Evolutionary conservation across 2,797 vertebrate species (phyloP), one percentile per base, ranked within the genome.

Genomic region (Poecilia gillii): DNA sequence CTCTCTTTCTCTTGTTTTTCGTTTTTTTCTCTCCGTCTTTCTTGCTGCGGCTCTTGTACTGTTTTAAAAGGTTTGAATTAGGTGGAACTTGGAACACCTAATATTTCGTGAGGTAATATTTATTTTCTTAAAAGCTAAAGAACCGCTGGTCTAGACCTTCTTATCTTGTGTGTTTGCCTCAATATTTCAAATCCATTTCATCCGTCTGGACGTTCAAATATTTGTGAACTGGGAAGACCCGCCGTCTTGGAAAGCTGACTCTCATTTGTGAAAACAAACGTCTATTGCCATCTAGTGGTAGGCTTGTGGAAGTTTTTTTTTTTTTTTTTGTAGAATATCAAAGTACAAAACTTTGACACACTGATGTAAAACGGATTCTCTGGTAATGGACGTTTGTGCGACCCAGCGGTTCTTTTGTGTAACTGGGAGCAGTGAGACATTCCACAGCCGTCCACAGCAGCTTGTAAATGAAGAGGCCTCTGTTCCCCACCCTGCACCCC

Each of bases 241-340:
- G 64, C 78, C 28, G 72, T 66, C 55, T 39, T 79, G 13, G 28
- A 70, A 75, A 81, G 84, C 80, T 82, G 31, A 84, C 80, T 89
- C 81, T 86, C 81, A 41, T 70, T 73, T 86, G 80, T 90, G 75
- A 89, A 87, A 91, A 91, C 84, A 89, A 93, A 92, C 74, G 53
- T 41, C 11, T 83, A 53, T 77, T 59, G 92, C 95, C 95, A 88
- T 90, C 95, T 96, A 93, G 95, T 95, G 96, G 94, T 83, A 1
- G 16, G 20, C 45, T 55, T 76, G 47, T 79, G 73, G 74, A 90
- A 79, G 47, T 84, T 43, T 66, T 68, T 7, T 72, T 87, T 62
- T 53, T 41, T 12, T 75, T 23, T 75, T 55, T 55, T 13, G 12
- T 59, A 31, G 28, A 83, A 82, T 51, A n/a, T 53, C 23, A 20